phyloP scores from a whole-genome alignment of 2,797 vertebrate species.

The Meriones psammophilus region DNA sequence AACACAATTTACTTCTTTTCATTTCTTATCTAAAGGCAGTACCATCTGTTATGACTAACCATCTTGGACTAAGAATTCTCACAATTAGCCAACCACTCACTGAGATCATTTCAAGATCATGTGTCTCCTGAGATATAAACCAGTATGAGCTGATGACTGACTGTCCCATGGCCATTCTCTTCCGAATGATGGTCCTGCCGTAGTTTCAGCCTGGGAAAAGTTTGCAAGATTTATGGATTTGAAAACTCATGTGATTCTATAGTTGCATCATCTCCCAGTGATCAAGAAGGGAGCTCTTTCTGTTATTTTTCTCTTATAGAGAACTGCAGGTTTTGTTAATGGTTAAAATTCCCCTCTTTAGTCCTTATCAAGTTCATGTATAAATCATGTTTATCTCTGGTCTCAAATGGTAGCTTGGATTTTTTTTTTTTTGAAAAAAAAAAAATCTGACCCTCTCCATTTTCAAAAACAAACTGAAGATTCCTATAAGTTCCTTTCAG shows the following conservation, averaged over 20 bases:
- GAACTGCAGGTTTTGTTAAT: conserved; percentile 38
- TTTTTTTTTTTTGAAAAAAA: conserved; percentile 6
- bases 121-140: background rate
- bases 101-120: background rate
- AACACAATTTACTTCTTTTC: conserved; percentile 76
- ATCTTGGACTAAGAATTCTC: conserved; percentile 6
- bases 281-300: background rate
- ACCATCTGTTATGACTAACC: conserved; percentile 66
- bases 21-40: conserved; percentile 58
- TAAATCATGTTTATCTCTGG: conserved; percentile 72
- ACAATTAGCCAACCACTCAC: too few relatives aligned
- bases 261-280: conserved; percentile 25
- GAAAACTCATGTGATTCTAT: conserved; percentile 9
- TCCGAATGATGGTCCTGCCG: conserved; percentile 11
- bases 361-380: conserved; percentile 56
- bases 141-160: conserved; percentile 62
- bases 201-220: conserved; percentile 24
- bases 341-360: conserved; percentile 53
- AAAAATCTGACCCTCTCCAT: conserved; percentile 58
- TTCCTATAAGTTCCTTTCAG: conserved; percentile 69
- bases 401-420: conserved; percentile 45
- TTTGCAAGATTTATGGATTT: conserved; percentile 48
- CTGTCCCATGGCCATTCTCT: conserved; percentile 14
- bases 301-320: conserved; percentile 53
- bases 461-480: conserved; percentile 68